A percentile compares a stretch with the other conserved stretches of the same genome.
phyloP scores from a whole-genome alignment of 92 coral and sea anemone genomes.

The Siderastrea radians region DNA sequence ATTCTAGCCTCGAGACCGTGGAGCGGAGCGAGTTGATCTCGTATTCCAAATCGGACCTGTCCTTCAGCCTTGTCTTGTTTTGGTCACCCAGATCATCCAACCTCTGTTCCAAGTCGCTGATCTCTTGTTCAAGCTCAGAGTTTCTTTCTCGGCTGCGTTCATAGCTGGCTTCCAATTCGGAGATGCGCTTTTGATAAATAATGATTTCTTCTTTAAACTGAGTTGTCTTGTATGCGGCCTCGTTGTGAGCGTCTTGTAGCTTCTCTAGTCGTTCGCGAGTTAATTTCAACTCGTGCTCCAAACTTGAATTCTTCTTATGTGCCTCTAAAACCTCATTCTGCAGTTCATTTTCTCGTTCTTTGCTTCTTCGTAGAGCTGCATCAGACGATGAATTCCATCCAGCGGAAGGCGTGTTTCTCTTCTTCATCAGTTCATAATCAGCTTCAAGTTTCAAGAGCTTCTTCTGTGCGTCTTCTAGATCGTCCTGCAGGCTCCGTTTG shows the following conservation, averaged over 20 bases:
- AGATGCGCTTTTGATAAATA: constrained; percentile 70
- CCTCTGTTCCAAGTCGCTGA: constrained; percentile 46
- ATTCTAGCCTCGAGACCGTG: constrained; percentile 78
- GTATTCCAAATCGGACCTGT: constrained; percentile 64
- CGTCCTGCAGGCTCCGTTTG: constrained; percentile 60
- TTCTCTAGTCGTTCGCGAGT: constrained; percentile 74
- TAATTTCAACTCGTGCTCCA: constrained; percentile 79
- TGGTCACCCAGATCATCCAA: constrained; percentile 59
- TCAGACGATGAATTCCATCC: constrained; percentile 76
- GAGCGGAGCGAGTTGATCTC: constrained; percentile 70
- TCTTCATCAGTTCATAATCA: constrained; percentile 80
- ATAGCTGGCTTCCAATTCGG: constrained; percentile 83
- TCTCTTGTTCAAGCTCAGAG: constrained; percentile 70
- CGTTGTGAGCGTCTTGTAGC: constrained; percentile 68
- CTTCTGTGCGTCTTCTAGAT: constrained; percentile 82
- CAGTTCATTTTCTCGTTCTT: constrained; percentile 83
- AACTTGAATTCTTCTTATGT: constrained; percentile 73
- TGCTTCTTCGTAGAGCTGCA: constrained; percentile 72
- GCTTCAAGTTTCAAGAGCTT: constrained; percentile 86
- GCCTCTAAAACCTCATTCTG: constrained; percentile 82
- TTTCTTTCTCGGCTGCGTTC: constrained; percentile 72
- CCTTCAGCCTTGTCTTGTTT: constrained; percentile 58
- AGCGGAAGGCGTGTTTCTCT: constrained; percentile 50
- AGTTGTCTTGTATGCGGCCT: constrained; percentile 67
- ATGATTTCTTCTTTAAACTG: constrained; percentile 80